Conservation (phyloP, 2,113 vertebrate species). For the Globicephala melas region DNA sequence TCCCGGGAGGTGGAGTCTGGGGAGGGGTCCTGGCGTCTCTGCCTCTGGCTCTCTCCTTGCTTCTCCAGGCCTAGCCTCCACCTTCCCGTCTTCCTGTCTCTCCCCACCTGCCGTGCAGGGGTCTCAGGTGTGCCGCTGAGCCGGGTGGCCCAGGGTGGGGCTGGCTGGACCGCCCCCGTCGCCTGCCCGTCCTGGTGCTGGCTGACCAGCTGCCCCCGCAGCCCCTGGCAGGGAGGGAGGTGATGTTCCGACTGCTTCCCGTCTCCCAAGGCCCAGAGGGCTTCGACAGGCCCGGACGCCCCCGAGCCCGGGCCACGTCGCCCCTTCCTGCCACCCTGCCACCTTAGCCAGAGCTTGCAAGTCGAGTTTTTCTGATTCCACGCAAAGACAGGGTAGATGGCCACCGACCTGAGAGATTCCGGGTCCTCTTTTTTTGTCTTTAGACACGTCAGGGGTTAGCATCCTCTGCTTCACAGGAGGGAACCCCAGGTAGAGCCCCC, state of each 20-base stretch:
- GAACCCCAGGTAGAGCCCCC: not conserved
- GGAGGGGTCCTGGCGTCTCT: not conserved
- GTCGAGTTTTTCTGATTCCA: not conserved
- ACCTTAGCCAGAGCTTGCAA: not conserved
- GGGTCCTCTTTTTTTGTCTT: not conserved
- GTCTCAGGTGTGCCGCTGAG: not conserved
- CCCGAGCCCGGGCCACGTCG: not conserved
- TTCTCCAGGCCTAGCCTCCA: not conserved
- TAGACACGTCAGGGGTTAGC: not conserved
- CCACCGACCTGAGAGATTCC: not conserved
- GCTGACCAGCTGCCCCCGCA: not conserved
- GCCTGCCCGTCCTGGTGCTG: not conserved
- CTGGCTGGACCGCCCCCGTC: not conserved
- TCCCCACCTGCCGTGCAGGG: not conserved
- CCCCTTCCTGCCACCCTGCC: not conserved
- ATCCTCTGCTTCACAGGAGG: too few relatives aligned
- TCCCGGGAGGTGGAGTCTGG: not conserved
- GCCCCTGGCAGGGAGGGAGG: not conserved
- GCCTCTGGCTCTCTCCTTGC: not conserved
- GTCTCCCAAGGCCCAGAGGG: not conserved
- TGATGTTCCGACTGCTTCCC: not conserved
- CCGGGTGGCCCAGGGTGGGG: too few relatives aligned
- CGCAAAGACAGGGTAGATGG: fast-evolving
- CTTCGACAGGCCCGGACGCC: not conserved
- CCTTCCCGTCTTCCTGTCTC: not conserved